phyloP scores from a whole-genome alignment of 1,140 invertebrate species.

The Zaprionus capensis region DNA sequence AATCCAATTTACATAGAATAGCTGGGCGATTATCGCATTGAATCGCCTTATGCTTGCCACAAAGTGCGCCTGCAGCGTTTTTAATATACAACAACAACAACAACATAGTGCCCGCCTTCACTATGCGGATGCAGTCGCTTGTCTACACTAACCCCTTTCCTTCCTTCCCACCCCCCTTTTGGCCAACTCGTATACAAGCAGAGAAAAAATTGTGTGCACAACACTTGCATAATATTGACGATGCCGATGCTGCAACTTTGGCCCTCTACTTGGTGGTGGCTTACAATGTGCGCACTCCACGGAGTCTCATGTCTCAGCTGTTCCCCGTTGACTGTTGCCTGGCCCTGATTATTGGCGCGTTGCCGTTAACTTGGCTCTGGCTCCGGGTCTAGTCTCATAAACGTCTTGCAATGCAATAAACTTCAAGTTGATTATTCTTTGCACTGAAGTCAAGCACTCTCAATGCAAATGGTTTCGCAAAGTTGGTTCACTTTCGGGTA shows the following conservation, averaged over 20 bases:
- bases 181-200: slow-evolving; percentile 39
- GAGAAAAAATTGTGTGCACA: slow-evolving; percentile 54
- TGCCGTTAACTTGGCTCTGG: slow-evolving; percentile 47
- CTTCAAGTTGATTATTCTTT: slow-evolving; percentile 48
- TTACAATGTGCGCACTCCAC: slow-evolving; percentile 15
- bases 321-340: background rate
- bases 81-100: slow-evolving; percentile 56
- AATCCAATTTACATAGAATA: slow-evolving; percentile 74
- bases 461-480: slow-evolving; percentile 31
- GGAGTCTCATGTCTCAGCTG: background rate
- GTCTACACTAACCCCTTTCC: background rate
- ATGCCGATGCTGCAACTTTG: slow-evolving; percentile 42
- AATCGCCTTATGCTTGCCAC: slow-evolving; percentile 44
- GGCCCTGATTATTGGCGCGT: slow-evolving; percentile 11
- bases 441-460: slow-evolving; percentile 17
- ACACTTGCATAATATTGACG: slow-evolving; percentile 53
- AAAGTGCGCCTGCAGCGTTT: slow-evolving; percentile 56
- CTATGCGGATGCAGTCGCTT: slow-evolving; percentile 37
- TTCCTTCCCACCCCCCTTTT: slow-evolving; percentile 15
- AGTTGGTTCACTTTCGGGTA: background rate
- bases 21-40: slow-evolving; percentile 57
- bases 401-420: slow-evolving; percentile 48
- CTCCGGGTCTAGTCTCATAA: slow-evolving; percentile 40
- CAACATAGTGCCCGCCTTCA: slow-evolving; percentile 4
- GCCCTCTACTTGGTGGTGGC: slow-evolving; percentile 13